These are phyloP conservation scores for Reticulitermes lucifugus DNA, from an alignment of 2,888 invertebrate genomes.

Conservation along the genomic window DNA sequence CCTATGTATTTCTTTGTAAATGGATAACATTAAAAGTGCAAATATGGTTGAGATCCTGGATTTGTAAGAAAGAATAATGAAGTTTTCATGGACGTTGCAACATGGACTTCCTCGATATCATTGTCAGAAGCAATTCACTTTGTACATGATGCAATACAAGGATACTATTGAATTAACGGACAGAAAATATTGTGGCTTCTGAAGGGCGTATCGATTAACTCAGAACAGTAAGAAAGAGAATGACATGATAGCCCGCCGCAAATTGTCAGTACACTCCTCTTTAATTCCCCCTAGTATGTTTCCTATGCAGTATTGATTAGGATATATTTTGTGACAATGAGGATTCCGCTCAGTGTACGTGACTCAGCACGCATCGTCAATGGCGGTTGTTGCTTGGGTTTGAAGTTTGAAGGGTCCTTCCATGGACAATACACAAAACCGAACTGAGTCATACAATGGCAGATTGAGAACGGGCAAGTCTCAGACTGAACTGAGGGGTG, in stretches of 20 bases:
- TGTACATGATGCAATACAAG: too few relatives aligned
- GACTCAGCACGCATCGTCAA: conserved; percentile 29
- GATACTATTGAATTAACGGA: too few relatives aligned
- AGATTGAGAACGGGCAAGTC: conserved; percentile 12
- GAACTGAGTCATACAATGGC: conserved; percentile 23
- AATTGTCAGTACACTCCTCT: background rate
- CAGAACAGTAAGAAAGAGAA: background rate
- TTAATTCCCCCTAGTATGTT: background rate
- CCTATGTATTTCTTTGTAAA: too few relatives aligned
- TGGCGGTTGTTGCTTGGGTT: conserved; percentile 13
- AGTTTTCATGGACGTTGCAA: too few relatives aligned
- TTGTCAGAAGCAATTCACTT: too few relatives aligned
- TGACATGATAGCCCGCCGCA: conserved; percentile 7
- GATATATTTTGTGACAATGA: background rate
- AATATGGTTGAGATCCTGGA: too few relatives aligned
- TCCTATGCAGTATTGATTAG: conserved; percentile 1
- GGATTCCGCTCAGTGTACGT: conserved; percentile 7
- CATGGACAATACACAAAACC: conserved; percentile 18
- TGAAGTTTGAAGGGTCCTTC: background rate
- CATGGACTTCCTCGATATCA: too few relatives aligned
- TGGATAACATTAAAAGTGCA: too few relatives aligned
- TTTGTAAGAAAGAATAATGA: too few relatives aligned
- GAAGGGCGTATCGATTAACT: too few relatives aligned
- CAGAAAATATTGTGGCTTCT: too few relatives aligned
- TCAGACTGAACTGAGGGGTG: background rate